phyloP scores from a whole-genome alignment of 2,113 vertebrate species.

The Pachypanchax playfairii region DNA sequence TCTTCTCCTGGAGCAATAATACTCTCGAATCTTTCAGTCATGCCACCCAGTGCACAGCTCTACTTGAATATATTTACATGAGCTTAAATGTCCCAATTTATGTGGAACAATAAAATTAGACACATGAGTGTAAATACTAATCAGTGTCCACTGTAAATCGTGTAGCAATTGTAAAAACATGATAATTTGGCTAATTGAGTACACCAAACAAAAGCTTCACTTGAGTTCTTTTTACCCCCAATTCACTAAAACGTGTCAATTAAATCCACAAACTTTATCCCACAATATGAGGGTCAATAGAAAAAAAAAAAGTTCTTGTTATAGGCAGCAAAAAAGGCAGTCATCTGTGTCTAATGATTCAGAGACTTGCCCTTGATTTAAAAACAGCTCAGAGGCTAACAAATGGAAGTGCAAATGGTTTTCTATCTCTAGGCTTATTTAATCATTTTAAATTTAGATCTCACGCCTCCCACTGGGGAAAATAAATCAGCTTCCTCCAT shows the following conservation, averaged over 20 bases:
- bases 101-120: constrained; percentile 8
- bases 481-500: constrained; percentile 62
- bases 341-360: constrained; percentile 65
- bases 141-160: constrained; percentile 5
- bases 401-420: constrained; percentile 69
- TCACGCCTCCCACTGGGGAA: constrained; percentile 66
- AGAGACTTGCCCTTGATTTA: constrained; percentile 71
- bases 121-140: constrained; percentile 12
- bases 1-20: constrained; percentile 60
- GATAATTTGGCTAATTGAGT: constrained; percentile 11
- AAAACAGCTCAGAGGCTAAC: constrained; percentile 67
- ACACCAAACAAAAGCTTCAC: constrained; percentile 10
- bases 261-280: constrained; percentile 9
- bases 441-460: constrained; percentile 77
- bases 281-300: constrained; percentile 31
- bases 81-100: constrained; percentile 10
- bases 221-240: constrained; percentile 1
- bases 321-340: constrained; percentile 46
- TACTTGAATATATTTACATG: constrained; percentile 7
- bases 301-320: constrained; percentile 51
- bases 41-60: constrained; percentile 9
- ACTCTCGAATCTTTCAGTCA: constrained; percentile 44
- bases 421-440: constrained; percentile 70
- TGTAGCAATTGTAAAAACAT: constrained; percentile 9
- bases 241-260: constrained; percentile 32